phyloP scores from a whole-genome alignment of 2,113 vertebrate genomes.

The Apistogramma diplotaenia region DNA sequence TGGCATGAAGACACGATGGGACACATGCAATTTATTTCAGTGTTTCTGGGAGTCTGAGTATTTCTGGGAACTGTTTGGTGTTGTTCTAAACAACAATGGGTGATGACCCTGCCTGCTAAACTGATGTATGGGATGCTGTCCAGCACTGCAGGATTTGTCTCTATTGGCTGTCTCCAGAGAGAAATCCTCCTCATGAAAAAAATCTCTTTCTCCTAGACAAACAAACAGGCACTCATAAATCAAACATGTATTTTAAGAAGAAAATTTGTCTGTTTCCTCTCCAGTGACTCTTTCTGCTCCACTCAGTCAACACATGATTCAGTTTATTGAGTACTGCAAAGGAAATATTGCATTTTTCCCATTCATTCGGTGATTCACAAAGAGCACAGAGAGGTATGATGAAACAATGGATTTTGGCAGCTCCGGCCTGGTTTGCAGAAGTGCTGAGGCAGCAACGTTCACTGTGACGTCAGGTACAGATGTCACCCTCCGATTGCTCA shows the following conservation, averaged over 20 bases:
- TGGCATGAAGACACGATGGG: neutral
- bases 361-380: constrained; percentile 1
- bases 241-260: constrained; percentile 29
- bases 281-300: neutral
- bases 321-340: constrained; percentile 25
- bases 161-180: constrained; percentile 22
- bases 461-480: constrained; percentile 16
- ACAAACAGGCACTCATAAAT: constrained; percentile 29
- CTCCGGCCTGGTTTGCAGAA: constrained; percentile 22
- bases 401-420: constrained; percentile 43
- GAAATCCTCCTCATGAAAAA: neutral
- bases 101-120: constrained; percentile 7
- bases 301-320: neutral
- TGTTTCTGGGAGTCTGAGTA: neutral
- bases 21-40: neutral
- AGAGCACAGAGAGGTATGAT: constrained; percentile 25
- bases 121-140: constrained; percentile 34
- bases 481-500: constrained; percentile 34
- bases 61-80: neutral
- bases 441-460: constrained; percentile 53
- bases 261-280: constrained; percentile 21
- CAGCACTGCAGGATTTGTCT: neutral
- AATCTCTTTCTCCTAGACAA: neutral
- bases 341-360: constrained; percentile 37
- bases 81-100: neutral